phyloP scores from a whole-genome alignment of 2,113 vertebrate genomes.

The Glaucidium brasilianum region DNA sequence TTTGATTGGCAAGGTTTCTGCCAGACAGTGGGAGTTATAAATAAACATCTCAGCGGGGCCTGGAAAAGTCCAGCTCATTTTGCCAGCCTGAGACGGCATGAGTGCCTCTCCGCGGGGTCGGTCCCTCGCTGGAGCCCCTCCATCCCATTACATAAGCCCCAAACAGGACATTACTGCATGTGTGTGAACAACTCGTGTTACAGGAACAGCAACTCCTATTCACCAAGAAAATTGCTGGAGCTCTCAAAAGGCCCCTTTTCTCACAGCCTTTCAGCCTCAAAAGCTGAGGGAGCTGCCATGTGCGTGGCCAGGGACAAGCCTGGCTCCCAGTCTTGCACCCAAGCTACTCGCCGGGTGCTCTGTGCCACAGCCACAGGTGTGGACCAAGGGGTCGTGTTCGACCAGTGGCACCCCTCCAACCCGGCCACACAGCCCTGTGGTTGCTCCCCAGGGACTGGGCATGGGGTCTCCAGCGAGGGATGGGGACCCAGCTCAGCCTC shows the following conservation, averaged over 20 bases:
- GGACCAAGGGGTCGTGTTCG: background rate
- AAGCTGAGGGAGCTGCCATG: background rate
- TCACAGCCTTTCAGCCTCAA: background rate
- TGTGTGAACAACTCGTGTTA: conserved; percentile 58
- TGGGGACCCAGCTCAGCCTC: background rate
- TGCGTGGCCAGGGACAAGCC: background rate
- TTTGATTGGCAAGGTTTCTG: conserved; percentile 82
- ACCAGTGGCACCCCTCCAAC: too few species aligned
- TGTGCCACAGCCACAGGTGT: too few species aligned
- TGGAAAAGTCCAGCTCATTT: conserved; percentile 81
- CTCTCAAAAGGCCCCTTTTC: conserved; percentile 17
- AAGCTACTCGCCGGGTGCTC: background rate
- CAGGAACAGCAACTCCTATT: conserved; percentile 67
- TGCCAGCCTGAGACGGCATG: conserved; percentile 66
- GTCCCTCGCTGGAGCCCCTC: conserved; percentile 76
- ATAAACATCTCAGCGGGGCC: conserved; percentile 82
- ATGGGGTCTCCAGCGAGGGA: background rate
- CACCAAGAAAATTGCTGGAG: background rate
- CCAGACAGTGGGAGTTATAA: conserved; percentile 84
- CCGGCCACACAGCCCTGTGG: rapidly evolving
- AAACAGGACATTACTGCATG: conserved; percentile 72
- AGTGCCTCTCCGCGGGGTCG: conserved; percentile 61
- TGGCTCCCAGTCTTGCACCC: rapidly evolving
- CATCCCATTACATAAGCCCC: conserved; percentile 82
- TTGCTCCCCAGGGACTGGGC: background rate